phyloP scores from a whole-genome alignment of 2,113 vertebrate species.

The Enhydra lutris region DNA sequence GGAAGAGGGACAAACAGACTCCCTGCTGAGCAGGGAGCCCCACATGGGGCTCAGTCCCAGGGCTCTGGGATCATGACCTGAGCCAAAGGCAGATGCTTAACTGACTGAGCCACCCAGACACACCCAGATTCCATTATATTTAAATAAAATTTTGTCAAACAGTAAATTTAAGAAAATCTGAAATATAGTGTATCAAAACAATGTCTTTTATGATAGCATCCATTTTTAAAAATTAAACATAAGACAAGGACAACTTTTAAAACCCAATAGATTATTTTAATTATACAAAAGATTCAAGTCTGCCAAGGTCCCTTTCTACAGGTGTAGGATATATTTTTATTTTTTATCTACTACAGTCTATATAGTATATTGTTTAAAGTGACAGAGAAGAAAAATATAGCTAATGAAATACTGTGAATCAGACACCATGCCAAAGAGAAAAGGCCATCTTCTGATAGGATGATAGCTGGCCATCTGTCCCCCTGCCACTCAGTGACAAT shows the following conservation, averaged over 20 bases:
- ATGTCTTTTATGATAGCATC: neutral
- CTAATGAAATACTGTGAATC: conserved; percentile 40
- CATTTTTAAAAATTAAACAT: conserved; percentile 15
- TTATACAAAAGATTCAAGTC: conserved; percentile 34
- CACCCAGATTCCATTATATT: neutral
- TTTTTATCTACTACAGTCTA: conserved; percentile 20
- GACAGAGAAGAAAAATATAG: conserved; percentile 40
- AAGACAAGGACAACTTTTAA: neutral
- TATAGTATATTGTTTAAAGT: neutral
- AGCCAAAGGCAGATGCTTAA: neutral
- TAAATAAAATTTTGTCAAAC: neutral
- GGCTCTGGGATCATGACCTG: neutral
- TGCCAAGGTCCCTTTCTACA: conserved; percentile 13
- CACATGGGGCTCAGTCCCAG: neutral
- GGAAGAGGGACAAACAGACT: neutral
- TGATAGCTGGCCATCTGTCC: conserved; percentile 47
- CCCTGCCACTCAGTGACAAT: neutral
- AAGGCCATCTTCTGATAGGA: conserved; percentile 49
- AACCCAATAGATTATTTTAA: conserved; percentile 27
- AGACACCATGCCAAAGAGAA: neutral
- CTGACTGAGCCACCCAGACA: neutral
- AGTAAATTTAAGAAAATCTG: neutral
- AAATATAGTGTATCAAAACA: conserved; percentile 13
- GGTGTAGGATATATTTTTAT: neutral
- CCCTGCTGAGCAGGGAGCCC: neutral